phyloP scores from a whole-genome alignment of 2,888 invertebrate genomes.

The Mimas tiliae region DNA sequence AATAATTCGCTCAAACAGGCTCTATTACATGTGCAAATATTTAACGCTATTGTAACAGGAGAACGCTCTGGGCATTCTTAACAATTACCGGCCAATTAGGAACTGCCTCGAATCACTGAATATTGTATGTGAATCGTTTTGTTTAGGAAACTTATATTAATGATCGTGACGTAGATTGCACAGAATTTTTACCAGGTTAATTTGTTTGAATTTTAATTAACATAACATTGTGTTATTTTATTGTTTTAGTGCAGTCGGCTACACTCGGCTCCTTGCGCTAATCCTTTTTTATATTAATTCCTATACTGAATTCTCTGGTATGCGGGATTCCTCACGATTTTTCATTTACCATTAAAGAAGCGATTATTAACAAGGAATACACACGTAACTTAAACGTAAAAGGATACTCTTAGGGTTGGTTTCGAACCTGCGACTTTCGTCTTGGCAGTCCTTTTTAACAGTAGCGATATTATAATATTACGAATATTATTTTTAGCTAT shows the following conservation, averaged over 20 bases:
- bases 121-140: neutral
- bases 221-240: neutral
- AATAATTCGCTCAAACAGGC: constrained; percentile 66
- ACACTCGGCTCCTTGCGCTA: neutral
- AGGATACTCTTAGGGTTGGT: too few species aligned
- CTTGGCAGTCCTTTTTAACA: too few species aligned
- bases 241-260: neutral
- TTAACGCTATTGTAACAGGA: constrained; percentile 63
- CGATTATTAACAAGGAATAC: too few species aligned
- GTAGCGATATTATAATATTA: too few species aligned
- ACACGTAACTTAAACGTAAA: too few species aligned
- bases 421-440: too few species aligned
- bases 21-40: constrained; percentile 67
- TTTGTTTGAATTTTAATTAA: too few species aligned
- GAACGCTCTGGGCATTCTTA: constrained; percentile 51
- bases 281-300: too few species aligned
- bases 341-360: too few species aligned
- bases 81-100: constrained; percentile 51
- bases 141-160: constrained; percentile 1
- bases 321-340: too few species aligned
- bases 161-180: neutral
- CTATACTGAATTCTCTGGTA: too few species aligned
- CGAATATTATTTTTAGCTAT: too few species aligned
- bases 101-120: constrained; percentile 16
- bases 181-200: neutral